A percentile compares a stretch with the other conserved stretches of the same genome.
Conservation (phyloP, 2,113 vertebrate species). For the Craseonycteris thonglongyai region DNA sequence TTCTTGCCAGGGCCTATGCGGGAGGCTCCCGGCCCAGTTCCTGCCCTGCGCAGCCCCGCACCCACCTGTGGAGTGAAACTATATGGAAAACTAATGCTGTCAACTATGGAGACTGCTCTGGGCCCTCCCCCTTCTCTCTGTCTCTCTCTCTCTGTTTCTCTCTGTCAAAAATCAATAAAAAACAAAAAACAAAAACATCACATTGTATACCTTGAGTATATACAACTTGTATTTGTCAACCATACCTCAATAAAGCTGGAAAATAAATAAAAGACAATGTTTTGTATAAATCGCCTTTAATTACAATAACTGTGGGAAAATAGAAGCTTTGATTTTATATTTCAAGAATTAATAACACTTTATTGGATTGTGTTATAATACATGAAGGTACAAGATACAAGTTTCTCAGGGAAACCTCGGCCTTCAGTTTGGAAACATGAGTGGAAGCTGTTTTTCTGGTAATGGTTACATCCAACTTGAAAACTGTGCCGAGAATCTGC, state of each 20-base stretch:
- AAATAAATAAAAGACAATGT: not conserved
- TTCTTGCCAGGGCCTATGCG: no score
- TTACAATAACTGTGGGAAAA: not conserved
- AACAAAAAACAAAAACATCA: not conserved
- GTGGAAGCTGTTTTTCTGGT: not conserved
- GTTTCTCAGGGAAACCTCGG: not conserved
- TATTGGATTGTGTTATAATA: not conserved
- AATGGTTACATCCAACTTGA: not conserved
- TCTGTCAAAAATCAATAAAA: no score
- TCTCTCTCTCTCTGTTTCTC: no score
- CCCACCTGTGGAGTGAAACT: no score
- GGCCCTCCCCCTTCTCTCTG: no score
- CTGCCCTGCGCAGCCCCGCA: no score
- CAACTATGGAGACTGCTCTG: no score
- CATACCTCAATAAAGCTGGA: not conserved
- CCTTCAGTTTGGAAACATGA: not conserved
- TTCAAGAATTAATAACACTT: not conserved
- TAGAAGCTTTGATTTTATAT: not conserved
- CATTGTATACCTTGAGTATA: not conserved
- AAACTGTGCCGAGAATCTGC: not conserved
- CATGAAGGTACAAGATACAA: not conserved
- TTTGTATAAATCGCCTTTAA: not conserved
- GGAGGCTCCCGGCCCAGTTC: no score
- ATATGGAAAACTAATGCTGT: no score
- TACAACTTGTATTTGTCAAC: not conserved